Conservation (phyloP, 2,113 vertebrate species). For the Archocentrus centrarchus region DNA sequence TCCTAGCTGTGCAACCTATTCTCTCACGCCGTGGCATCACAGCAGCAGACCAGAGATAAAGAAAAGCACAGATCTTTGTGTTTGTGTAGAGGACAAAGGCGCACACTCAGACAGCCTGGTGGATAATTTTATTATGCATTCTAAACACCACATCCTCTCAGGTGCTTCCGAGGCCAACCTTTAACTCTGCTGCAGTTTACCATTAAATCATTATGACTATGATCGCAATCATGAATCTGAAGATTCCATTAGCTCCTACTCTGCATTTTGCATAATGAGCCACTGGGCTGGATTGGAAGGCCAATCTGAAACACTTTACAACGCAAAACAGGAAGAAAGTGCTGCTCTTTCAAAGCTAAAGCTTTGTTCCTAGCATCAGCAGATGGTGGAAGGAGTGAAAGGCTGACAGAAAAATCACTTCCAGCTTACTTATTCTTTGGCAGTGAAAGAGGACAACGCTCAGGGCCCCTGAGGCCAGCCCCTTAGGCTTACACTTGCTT, state of each 20-base stretch:
- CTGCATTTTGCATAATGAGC: slow-evolving; percentile 10
- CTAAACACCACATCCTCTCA: slow-evolving; percentile 3
- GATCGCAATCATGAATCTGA: background rate
- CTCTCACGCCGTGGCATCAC: background rate
- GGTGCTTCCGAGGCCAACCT: background rate
- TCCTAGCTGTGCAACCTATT: background rate
- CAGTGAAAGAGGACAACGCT: slow-evolving; percentile 20
- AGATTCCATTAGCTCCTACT: background rate
- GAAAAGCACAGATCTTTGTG: slow-evolving; percentile 13
- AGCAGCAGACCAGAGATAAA: background rate
- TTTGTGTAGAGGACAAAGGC: background rate
- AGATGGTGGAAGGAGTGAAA: slow-evolving; percentile 40
- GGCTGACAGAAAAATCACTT: slow-evolving; percentile 23
- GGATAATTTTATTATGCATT: slow-evolving; percentile 16
- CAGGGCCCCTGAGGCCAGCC: slow-evolving; percentile 20
- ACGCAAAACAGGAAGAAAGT: background rate
- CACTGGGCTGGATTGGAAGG: background rate
- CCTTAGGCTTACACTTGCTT: slow-evolving; percentile 32
- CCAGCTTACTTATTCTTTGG: slow-evolving; percentile 42
- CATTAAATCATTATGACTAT: background rate
- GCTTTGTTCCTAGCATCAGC: slow-evolving; percentile 6
- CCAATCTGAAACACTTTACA: background rate
- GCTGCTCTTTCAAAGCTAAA: background rate
- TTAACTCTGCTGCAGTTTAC: background rate
- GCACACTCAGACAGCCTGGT: background rate